Base-by-base conservation (phyloP, 2,888 invertebrate genomes). In the Podotricha telesiphe region DNA sequence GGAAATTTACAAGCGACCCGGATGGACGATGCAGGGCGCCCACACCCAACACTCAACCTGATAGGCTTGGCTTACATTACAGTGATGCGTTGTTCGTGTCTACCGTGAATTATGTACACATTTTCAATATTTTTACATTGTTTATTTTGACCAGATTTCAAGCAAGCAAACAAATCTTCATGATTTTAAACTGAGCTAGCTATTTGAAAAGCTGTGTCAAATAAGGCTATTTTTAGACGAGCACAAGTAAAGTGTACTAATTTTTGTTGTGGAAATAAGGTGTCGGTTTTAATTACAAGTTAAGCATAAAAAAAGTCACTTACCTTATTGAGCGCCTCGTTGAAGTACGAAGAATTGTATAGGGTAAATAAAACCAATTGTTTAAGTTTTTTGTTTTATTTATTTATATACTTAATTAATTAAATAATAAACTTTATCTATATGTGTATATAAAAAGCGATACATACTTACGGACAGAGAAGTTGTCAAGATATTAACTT, bases 1-100 rank as follows among this genome's bases (percentile, higher is more conserved):
- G n/a, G 42, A 61, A 67, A 61, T 50, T 37, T 51, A 20, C 34
- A 53, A 67, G 53, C 53, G 37, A 47, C 47, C 47, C 37, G 42
- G 34, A 61, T 37, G 51, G 67, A 5, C 50, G 15, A 8, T 53
- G 19, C 61, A 61, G 28, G 42, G 40, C 48, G 48, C 40, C 56
- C 51, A 42, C 68, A 50, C 68, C 74, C 80, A 81, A 80, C 83
- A 85, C 86, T 86, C 83, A 80, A 80, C 82, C 77, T 82, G 82
- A 87, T 87, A 82, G 83, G 82, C n/a, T n/a, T n/a, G n/a, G n/a
- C 80, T 85, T 83, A 83, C 82, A 86, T 80, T 82, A 85, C 86
- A 82, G 84, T 83, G 83, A 85, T 86, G 84, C 80, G 83, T 85
- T 85, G 86, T 87, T 87, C 84, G 86, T 86, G 87, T 85, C 80